Base-by-base conservation (phyloP, 1,140 invertebrate genomes). In the Apis dorsata region DNA sequence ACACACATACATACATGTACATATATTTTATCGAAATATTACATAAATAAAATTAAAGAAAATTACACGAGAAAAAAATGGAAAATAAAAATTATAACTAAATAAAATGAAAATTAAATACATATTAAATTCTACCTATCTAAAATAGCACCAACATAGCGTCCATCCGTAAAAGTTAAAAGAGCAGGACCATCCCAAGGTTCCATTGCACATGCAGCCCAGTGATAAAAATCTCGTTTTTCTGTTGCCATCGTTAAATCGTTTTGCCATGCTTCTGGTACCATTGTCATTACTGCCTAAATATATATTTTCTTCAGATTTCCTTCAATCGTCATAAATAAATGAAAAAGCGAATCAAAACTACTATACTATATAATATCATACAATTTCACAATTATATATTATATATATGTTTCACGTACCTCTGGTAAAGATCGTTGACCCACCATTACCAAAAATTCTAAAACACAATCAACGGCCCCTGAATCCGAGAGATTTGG, bases 201-300 rank as follows among this genome's bases (percentile, higher is more conserved):
- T 93, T 99, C 99, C 99, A 99, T 99, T 4, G 96, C 97, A 92
- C 98, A 99, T 0, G 98, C 97, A 53, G 98, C 97, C 98, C 99
- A 99, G 82, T 98, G 96, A 93, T 99, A 99, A 92, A 99, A 99
- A 90, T 98, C 97, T 69, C 97, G 96, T 94, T 99, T 99, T 88
- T 98, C 97, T 70, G 96, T 95, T 10, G 96, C 95, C 99, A 99
- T 99, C 13, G 97, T 97, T 71, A 95, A 93, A 91, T 99, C 98
- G 92, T 99, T 99, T 93, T 99, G 99, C 99, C 99, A 99, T 10
- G 99, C 99, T 94, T 99, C 99, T 3, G 99, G 99, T 53, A 99
- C 98, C 99, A 99, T 99, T 0, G 98, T 99, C 97, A 99, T 99
- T 34, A 99, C 98, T 83, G 99, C 98, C 96, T 97, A 87, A 84